Evolutionary conservation across 2,113 vertebrate species (phyloP).

Genomic region (Epinephelus cyanopodus): DNA sequence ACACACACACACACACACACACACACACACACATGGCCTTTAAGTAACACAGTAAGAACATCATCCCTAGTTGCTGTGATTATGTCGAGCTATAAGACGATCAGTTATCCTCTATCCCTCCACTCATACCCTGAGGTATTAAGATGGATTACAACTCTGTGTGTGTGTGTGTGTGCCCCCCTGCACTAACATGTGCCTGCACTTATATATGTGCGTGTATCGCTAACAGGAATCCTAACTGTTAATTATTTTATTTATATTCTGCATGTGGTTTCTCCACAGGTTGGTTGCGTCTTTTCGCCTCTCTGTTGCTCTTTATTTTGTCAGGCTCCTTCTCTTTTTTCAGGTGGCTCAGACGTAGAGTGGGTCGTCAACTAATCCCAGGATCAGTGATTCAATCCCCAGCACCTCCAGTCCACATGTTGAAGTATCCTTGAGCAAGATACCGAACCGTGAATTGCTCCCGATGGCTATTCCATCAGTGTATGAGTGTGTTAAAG

Average conservation of each 20-base stretch:
- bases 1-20: not conserved
- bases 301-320: not conserved
- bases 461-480: too few species aligned
- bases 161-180: not conserved
- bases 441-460: too few species aligned
- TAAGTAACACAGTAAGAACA: constrained; percentile 4
- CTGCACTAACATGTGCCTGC: not conserved
- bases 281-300: too few species aligned
- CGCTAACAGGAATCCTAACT: not conserved
- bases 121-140: constrained; percentile 41
- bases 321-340: not conserved
- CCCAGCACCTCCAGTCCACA: too few species aligned
- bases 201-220: not conserved
- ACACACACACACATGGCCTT: not conserved
- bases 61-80: constrained; percentile 34
- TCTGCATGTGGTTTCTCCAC: not conserved
- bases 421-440: too few species aligned
- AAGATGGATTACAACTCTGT: constrained; percentile 48
- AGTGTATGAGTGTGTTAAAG: too few species aligned
- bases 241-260: not conserved
- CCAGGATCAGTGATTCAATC: too few species aligned
- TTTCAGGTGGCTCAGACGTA: too few species aligned
- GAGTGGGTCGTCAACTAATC: too few species aligned
- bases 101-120: constrained; percentile 32
- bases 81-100: constrained; percentile 33